These are phyloP conservation scores for Thecophora atra DNA, from an alignment of 2,888 invertebrate species.

Conservation along the genomic window DNA sequence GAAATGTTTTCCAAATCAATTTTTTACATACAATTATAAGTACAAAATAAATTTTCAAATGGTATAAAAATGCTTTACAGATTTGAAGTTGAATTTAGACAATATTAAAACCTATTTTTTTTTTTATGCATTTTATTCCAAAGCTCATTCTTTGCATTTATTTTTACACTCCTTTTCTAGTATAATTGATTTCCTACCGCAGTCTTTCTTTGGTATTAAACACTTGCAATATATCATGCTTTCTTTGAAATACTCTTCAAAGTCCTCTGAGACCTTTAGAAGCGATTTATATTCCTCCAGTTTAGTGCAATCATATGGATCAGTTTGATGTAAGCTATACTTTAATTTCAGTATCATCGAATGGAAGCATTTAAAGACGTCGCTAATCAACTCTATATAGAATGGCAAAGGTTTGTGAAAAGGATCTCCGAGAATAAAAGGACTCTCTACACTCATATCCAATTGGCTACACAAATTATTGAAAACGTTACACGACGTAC, in stretches of 20 bases:
- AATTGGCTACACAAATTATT: conserved; percentile 49
- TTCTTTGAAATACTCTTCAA: conserved; percentile 51
- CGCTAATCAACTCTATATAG: conserved; percentile 53
- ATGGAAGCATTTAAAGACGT: conserved; percentile 57
- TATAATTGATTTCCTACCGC: conserved; percentile 23
- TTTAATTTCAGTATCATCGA: conserved; percentile 52
- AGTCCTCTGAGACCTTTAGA: conserved; percentile 51
- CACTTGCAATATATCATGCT: conserved; percentile 56
- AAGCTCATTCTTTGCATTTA: neutral
- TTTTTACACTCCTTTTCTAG: neutral
- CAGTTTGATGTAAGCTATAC: conserved; percentile 54
- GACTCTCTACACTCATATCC: conserved; percentile 49
- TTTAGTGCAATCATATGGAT: conserved; percentile 52
- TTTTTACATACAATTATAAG: no score
- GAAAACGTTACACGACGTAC: conserved; percentile 48
- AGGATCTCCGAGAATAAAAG: conserved; percentile 54
- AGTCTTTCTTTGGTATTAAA: conserved; percentile 44
- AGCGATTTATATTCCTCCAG: conserved; percentile 54
- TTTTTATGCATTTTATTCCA: no score
- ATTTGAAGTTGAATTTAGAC: no score
- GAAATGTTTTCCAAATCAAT: no score
- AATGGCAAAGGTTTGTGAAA: conserved; percentile 52
- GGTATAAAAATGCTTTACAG: no score
- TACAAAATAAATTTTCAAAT: no score
- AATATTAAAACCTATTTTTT: no score